phyloP scores from a whole-genome alignment of 1,140 invertebrate genomes.

The Drosophila kepulauana region DNA sequence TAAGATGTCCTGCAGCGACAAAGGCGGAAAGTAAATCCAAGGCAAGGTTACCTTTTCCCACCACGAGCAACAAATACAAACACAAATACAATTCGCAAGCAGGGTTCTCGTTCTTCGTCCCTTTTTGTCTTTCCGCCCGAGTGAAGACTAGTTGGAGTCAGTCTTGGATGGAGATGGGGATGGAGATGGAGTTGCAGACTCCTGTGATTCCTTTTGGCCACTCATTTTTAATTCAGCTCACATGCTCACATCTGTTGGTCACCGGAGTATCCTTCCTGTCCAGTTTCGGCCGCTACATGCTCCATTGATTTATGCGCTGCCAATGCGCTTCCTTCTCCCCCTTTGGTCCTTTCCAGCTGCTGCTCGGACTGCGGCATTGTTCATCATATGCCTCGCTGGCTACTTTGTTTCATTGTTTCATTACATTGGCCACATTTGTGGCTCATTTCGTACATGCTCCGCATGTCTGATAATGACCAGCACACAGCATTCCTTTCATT shows the following conservation, averaged over 20 bases:
- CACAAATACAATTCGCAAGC: background rate
- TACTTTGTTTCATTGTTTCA: slow-evolving; percentile 81
- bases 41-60: slow-evolving; percentile 67
- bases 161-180: background rate
- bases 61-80: no score
- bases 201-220: slow-evolving; percentile 43
- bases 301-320: slow-evolving; percentile 78
- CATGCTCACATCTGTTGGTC: slow-evolving; percentile 73
- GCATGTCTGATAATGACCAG: slow-evolving; percentile 77
- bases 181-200: no score
- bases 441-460: slow-evolving; percentile 75
- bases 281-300: slow-evolving; percentile 65
- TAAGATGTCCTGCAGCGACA: slow-evolving; percentile 73
- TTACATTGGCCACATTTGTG: slow-evolving; percentile 75
- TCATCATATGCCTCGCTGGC: slow-evolving; percentile 66
- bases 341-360: background rate
- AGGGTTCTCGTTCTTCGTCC: slow-evolving; percentile 51
- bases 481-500: slow-evolving; percentile 67
- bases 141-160: slow-evolving; percentile 62
- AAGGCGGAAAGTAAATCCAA: slow-evolving; percentile 72
- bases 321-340: slow-evolving; percentile 45
- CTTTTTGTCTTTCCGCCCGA: slow-evolving; percentile 76
- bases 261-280: slow-evolving; percentile 54
- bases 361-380: slow-evolving; percentile 45
- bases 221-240: slow-evolving; percentile 81